Evolutionary conservation across 53 echinoderm and acorn worm genomes (phyloP).

Genomic region (Paracentrotus lividus): DNA sequence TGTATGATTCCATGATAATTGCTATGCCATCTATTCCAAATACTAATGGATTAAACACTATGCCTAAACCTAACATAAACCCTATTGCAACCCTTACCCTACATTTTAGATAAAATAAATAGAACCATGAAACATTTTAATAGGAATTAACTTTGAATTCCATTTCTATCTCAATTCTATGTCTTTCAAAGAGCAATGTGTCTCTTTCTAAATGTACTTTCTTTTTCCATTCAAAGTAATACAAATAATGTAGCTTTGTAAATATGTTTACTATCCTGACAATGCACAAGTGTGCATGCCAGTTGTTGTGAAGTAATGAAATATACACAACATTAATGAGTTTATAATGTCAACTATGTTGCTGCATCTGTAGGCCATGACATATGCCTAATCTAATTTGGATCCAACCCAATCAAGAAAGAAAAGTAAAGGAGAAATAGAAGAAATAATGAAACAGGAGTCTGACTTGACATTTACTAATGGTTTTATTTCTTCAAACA

Average conservation of each 20-base stretch:
- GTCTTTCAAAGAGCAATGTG: no score
- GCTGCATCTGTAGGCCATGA: background rate
- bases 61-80: no score
- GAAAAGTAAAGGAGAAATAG: background rate
- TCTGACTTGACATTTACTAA: background rate
- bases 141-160: no score
- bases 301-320: background rate
- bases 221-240: background rate
- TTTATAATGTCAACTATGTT: background rate
- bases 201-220: background rate
- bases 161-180: no score
- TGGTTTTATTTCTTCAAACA: background rate
- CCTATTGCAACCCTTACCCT: no score
- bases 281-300: conserved; percentile 9
- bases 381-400: background rate
- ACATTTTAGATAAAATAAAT: no score
- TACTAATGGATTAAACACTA: no score
- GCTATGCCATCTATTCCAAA: no score
- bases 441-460: no score
- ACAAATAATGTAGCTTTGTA: background rate
- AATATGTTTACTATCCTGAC: background rate
- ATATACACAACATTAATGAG: background rate
- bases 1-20: no score
- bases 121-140: no score
- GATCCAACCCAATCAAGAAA: background rate